Conservation (phyloP, 2,113 vertebrate species). For the Psephotus haematonotus region DNA sequence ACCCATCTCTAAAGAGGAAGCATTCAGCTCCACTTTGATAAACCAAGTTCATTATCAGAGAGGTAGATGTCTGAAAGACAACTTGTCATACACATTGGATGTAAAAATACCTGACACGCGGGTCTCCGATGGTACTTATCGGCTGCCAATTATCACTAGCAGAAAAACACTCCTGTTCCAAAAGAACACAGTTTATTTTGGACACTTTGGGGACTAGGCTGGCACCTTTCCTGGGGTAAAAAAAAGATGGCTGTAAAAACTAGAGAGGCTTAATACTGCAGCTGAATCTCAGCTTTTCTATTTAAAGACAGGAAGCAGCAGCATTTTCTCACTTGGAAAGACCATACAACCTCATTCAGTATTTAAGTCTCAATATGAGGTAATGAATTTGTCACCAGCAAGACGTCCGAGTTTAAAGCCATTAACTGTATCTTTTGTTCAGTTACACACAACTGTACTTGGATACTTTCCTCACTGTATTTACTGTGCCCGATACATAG, state of each 20-base stretch:
- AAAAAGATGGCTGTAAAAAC: background rate
- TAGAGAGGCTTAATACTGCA: background rate
- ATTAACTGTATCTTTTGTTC: background rate
- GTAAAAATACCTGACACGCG: background rate
- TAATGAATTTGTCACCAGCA: background rate
- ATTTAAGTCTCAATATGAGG: background rate
- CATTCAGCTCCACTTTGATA: background rate
- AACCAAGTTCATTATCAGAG: background rate
- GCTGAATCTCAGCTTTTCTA: background rate
- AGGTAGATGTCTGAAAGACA: background rate
- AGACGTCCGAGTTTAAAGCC: background rate
- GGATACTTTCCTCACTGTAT: background rate
- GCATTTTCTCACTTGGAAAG: background rate
- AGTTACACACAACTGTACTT: background rate
- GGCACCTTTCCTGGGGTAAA: background rate
- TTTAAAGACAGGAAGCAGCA: background rate
- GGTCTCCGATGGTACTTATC: background rate
- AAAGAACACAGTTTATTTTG: background rate
- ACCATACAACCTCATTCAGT: rapidly evolving
- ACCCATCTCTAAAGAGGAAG: background rate
- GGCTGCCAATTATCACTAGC: background rate
- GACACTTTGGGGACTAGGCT: background rate
- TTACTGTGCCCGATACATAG: background rate
- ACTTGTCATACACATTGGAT: background rate
- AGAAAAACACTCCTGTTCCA: background rate